Evolutionary conservation across 1,140 invertebrate genomes (phyloP), one percentile per base, ranked within the genome.

Genomic region (Matsumurasca onukii): DNA sequence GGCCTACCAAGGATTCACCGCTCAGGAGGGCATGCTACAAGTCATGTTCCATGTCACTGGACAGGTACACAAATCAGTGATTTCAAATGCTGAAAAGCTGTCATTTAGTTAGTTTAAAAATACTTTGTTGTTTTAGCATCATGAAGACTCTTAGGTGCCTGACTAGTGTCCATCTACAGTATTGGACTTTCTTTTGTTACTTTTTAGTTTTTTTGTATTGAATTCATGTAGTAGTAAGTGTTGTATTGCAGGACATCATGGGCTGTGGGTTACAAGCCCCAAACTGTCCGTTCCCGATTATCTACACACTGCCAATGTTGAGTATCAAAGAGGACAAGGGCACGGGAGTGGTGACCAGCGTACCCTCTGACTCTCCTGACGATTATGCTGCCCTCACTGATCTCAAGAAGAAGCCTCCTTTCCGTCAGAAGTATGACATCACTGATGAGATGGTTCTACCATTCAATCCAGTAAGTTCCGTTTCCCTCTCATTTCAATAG

Each of bases 281-380:
- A 5, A 80, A 99, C 59, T 92, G 94, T 0, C 80, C 77, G 12
- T 91, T 95, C 77, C 83, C 92, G 51, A 84, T 85, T 51, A 92
- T 99, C 65, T 99, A 99, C 77, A 90, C 94, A 1, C 83, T 99
- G 20, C 98, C 98, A 15, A 99, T 99, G 97, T 78, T 99, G 30
- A 98, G 94, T 3, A 98, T 99, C 70, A 98, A 98, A 80, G 93
- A 97, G 77, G 95, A 98, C 74, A 99, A 99, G 84, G 93, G 97
- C 20, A 99, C 98, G 9, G 98, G 97, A 20, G 86, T 99, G 68
- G 98, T 99, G 0, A 98, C 97, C 0, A 97, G 95, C 75, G 98
- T 99, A 2, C 98, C 98, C 0, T 98, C 97, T 1, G 98, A 99
- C 84, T 93, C 98, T 1, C 98, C 98, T 1, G 98, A 99, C 82